Evolutionary conservation across 2,113 vertebrate species (phyloP).

Genomic region (Rhinogobius similis): DNA sequence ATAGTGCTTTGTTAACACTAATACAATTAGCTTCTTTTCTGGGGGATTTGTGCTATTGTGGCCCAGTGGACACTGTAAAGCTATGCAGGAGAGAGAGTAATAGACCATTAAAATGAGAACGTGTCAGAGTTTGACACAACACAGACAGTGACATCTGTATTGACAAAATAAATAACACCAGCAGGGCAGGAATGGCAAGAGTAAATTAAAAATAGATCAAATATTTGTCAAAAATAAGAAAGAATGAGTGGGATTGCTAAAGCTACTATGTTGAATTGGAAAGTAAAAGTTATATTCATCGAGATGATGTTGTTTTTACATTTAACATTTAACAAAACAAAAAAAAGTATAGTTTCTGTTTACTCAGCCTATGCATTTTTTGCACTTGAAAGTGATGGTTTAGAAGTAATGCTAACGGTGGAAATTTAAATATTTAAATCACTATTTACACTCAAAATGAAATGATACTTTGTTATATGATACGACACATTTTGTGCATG

Average conservation of each 20-base stretch:
- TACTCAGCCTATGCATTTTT: background rate
- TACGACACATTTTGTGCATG: too few species aligned
- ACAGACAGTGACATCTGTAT: conserved; percentile 54
- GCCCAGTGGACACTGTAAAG: conserved; percentile 47
- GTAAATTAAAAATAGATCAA: conserved; percentile 5
- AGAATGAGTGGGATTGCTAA: background rate
- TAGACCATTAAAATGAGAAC: conserved; percentile 50
- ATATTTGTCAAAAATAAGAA: background rate
- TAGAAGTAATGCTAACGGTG: background rate
- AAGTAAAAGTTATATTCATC: background rate
- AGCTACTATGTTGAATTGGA: background rate
- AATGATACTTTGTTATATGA: too few species aligned
- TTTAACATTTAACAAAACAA: background rate
- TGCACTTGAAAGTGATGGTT: background rate
- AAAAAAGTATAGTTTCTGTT: background rate
- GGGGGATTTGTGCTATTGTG: conserved; percentile 58
- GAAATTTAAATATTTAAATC: too few species aligned
- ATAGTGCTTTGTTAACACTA: conserved; percentile 81
- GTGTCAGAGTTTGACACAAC: conserved; percentile 40
- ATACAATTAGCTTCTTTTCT: conserved; percentile 81
- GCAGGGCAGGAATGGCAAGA: background rate
- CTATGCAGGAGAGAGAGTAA: conserved; percentile 45
- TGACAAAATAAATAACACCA: conserved; percentile 20
- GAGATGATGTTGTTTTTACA: background rate
- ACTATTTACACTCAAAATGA: too few species aligned